A percentile compares a stretch with the other conserved stretches of the same genome.
These are phyloP conservation scores for Aleiodes leptofemur DNA, from an alignment of 2,888 invertebrate genomes.

Conservation along the genomic window DNA sequence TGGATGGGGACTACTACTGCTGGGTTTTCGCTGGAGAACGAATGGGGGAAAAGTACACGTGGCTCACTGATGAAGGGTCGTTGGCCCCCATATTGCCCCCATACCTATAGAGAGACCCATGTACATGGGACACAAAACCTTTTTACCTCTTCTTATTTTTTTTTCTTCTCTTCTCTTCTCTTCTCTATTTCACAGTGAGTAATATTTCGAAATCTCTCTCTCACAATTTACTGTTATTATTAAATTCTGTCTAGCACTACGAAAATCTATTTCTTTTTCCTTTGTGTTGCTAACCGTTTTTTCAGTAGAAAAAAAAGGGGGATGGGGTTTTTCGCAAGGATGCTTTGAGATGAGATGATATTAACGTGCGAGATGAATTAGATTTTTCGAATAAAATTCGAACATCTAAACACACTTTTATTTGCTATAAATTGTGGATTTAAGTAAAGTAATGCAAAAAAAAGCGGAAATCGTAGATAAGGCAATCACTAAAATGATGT, in stretches of 20 bases:
- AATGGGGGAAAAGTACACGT: constrained; percentile 35
- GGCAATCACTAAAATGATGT: not conserved
- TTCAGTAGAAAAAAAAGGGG: not conserved
- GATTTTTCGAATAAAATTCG: too few species aligned
- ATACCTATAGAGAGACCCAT: constrained; percentile 21
- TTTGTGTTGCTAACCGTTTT: not conserved
- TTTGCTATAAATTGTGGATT: too few species aligned
- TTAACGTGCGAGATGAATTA: not conserved
- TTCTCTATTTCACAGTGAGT: too few species aligned
- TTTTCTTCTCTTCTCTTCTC: too few species aligned
- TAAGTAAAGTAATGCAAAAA: not conserved
- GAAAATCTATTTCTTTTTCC: not conserved
- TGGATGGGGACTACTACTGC: constrained; percentile 14
- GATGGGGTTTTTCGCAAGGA: not conserved
- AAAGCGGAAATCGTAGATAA: not conserved
- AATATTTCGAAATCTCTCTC: not conserved
- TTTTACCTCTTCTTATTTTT: not conserved
- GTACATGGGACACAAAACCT: constrained; percentile 21
- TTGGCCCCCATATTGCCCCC: constrained; percentile 37
- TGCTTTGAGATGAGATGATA: not conserved
- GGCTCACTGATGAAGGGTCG: constrained; percentile 40
- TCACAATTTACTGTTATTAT: not conserved
- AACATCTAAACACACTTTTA: too few species aligned
- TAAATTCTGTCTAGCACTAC: not conserved
- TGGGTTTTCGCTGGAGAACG: constrained; percentile 1